Conservation (phyloP, 2,113 vertebrate species). For the Chascanopsetta lugubris region DNA sequence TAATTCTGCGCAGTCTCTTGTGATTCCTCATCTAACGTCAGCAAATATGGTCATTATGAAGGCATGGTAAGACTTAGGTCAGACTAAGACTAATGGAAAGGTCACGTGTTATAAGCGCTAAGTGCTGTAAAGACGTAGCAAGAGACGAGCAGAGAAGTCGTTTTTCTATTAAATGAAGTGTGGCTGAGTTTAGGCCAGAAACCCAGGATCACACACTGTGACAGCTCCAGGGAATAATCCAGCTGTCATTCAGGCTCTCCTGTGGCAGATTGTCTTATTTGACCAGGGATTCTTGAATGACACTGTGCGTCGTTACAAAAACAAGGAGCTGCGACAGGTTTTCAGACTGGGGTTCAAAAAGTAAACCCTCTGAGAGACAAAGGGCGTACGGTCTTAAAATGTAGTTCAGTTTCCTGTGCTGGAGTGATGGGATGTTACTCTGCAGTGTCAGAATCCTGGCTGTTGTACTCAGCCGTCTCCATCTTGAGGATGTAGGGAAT, state of each 20-base stretch:
- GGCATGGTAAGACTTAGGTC: constrained; percentile 29
- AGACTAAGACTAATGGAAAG: not conserved
- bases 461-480: constrained; percentile 98
- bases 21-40: not conserved
- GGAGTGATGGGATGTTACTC: constrained; percentile 71
- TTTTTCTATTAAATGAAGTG: constrained; percentile 26
- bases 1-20: constrained; percentile 1
- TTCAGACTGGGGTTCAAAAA: constrained; percentile 19
- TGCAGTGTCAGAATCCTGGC: constrained; percentile 88
- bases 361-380: constrained; percentile 6
- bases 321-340: constrained; percentile 25
- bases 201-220: constrained; percentile 48
- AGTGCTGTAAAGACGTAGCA: constrained; percentile 42
- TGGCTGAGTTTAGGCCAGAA: constrained; percentile 15
- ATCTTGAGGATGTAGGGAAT: constrained; percentile 99
- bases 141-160: constrained; percentile 17
- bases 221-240: constrained; percentile 49
- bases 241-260: constrained; percentile 31
- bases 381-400: constrained; percentile 38
- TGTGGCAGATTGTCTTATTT: constrained; percentile 11
- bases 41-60: constrained; percentile 4
- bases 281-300: constrained; percentile 30
- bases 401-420: not conserved
- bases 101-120: constrained; percentile 13
- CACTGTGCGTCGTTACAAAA: constrained; percentile 19